A percentile compares a stretch with the other conserved stretches of the same genome.
Conservation (phyloP, 1,140 invertebrate species). For the Drosophila pallidifrons region DNA sequence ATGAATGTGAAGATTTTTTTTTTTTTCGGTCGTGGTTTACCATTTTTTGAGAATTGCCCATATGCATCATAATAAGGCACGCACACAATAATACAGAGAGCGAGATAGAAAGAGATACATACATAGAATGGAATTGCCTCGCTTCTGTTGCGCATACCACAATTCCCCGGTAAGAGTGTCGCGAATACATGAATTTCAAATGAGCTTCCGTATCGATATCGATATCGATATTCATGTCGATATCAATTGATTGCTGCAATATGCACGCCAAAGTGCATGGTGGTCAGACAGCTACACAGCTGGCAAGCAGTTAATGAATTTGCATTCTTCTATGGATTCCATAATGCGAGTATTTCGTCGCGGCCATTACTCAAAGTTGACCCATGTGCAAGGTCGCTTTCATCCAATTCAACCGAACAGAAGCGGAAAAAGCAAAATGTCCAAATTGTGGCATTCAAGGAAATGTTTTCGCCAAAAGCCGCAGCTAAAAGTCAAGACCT, state of each 20-base stretch:
- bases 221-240: background rate
- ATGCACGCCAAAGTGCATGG: background rate
- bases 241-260: background rate
- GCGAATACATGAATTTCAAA: conserved; percentile 13
- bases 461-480: conserved; percentile 22
- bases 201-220: conserved; percentile 8
- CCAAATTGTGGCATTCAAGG: conserved; percentile 29
- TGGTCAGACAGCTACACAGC: background rate
- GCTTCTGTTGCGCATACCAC: no score
- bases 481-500: conserved; percentile 40
- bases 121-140: no score
- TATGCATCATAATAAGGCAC: conserved; percentile 5
- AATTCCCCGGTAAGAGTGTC: background rate
- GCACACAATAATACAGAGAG: background rate
- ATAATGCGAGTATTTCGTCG: background rate
- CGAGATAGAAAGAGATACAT: no score
- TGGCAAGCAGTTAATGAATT: background rate
- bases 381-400: conserved; percentile 13
- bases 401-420: background rate
- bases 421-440: conserved; percentile 16
- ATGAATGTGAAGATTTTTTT: no score
- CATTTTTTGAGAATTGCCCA: no score
- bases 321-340: background rate
- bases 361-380: conserved; percentile 8
- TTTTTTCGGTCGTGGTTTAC: no score